Conservation (phyloP, 2,113 vertebrate genomes). For the Gymnocephalus cernua region DNA sequence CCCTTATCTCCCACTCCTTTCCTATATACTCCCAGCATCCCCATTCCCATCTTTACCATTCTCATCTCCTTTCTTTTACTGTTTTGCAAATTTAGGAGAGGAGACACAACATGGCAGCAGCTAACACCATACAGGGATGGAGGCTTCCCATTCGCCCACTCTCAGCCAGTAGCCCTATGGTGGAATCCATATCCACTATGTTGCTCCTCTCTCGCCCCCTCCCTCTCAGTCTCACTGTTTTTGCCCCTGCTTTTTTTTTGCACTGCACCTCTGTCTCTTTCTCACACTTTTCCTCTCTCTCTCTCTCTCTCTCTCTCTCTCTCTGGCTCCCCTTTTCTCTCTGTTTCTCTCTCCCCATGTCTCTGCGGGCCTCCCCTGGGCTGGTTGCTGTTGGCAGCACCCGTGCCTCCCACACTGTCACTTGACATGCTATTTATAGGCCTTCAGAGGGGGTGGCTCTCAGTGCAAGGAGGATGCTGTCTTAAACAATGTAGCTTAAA, state of each 20-base stretch:
- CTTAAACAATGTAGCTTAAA: conserved; percentile 84
- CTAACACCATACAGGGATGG: conserved; percentile 55
- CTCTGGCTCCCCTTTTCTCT: conserved; percentile 49
- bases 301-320: conserved; percentile 28
- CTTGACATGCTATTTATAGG: conserved; percentile 85
- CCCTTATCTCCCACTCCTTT: not conserved
- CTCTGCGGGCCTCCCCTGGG: conserved; percentile 80
- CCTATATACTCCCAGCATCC: not conserved
- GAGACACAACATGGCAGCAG: conserved; percentile 71
- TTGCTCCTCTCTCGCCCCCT: conserved; percentile 57
- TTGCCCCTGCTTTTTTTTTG: conserved; percentile 38
- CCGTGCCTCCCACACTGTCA: conserved; percentile 84
- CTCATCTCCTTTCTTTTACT: conserved; percentile 24
- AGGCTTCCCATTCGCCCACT: conserved; percentile 78
- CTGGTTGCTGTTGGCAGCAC: conserved; percentile 83
- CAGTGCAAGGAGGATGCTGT: conserved; percentile 82
- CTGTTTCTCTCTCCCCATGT: conserved; percentile 59
- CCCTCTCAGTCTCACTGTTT: conserved; percentile 55
- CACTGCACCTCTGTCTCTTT: conserved; percentile 60
- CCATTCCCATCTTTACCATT: not conserved
- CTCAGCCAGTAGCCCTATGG: conserved; percentile 68
- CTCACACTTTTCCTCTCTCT: conserved; percentile 49
- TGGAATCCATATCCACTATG: conserved; percentile 77
- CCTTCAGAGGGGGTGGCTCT: conserved; percentile 84
- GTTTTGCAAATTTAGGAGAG: conserved; percentile 47